Base-by-base conservation (phyloP, 2,888 invertebrate species). In the Epiperipatus broadwayi region DNA sequence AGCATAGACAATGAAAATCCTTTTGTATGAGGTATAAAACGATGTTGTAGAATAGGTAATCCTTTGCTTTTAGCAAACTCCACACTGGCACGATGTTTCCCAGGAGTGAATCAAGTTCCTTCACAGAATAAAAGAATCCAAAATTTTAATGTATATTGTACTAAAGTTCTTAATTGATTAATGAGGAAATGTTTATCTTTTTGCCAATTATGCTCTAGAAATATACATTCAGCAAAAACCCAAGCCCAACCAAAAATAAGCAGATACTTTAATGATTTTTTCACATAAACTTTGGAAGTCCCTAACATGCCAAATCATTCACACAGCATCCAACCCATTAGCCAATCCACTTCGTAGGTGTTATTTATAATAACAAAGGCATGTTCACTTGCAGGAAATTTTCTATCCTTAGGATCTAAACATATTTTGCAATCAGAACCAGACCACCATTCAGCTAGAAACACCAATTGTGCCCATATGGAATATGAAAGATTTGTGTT, bases 221-320 rank as follows among this genome's bases (percentile, higher is more conserved):
- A 91, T 44, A 91, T 81, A 61, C 80, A 80, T 58, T 91, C 91
- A 1, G 81, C 79, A 58, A 87, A 83, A 63, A 83, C 81, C 87
- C 89, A 93, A 51, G 79, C 77, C 91, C 91, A 93, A 22, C 91
- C 91, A 49, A 91, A 71, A 7, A 84, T 48, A n/a, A 91, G 93
- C 46, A 91, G 68, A 57, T 80, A 87, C 49, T 78, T 75, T 46
- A 91, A 75, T 10, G 76, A 76, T 60, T 84, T 81, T 63, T 93
- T 93, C 1, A 84, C 85, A 58, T 84, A 89, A 1, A 89, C 84
- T 67, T 91, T 89, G 50, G 85, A 83, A n/a, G n/a, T n/a, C 52
- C 87, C 89, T 47, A 91, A 65, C 46, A 83, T 71, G 48, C 67
- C 61, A 47, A 78, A 67, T 49, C 78, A 66, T 49, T 91, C 85